Evolutionary conservation across 2,888 invertebrate species (phyloP).

Genomic region (Lordiphosa fenestrarum): DNA sequence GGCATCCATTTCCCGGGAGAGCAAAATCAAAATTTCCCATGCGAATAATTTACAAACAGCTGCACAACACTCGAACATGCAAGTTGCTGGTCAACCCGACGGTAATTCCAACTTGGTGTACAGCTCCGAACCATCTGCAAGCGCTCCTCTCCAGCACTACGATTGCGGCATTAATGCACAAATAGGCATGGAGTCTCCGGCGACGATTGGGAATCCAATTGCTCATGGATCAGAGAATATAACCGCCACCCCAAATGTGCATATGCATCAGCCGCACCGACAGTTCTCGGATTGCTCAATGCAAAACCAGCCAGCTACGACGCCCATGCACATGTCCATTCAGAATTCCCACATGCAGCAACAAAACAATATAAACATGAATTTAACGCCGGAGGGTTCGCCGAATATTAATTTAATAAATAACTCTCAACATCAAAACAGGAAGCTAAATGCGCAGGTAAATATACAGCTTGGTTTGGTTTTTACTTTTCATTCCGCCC

Average conservation of each 20-base stretch:
- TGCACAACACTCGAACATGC: slow-evolving; percentile 29
- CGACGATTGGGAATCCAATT: slow-evolving; percentile 92
- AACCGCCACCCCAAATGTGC: slow-evolving; percentile 82
- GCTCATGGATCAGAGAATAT: slow-evolving; percentile 86
- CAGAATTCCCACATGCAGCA: slow-evolving; percentile 84
- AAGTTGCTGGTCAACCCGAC: slow-evolving; percentile 69
- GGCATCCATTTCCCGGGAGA: slow-evolving; percentile 45
- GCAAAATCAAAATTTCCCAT: slow-evolving; percentile 56
- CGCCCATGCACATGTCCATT: slow-evolving; percentile 81
- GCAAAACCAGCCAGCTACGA: slow-evolving; percentile 82
- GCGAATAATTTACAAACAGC: slow-evolving; percentile 32
- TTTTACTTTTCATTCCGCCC: no score
- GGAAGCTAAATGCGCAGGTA: slow-evolving; percentile 78
- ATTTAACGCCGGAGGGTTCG: slow-evolving; percentile 70
- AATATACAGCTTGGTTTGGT: background rate
- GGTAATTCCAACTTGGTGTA: slow-evolving; percentile 82
- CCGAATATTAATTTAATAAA: slow-evolving; percentile 79
- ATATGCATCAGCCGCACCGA: slow-evolving; percentile 80
- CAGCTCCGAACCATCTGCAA: slow-evolving; percentile 91
- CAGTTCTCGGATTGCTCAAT: slow-evolving; percentile 86
- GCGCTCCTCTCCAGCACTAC: slow-evolving; percentile 87
- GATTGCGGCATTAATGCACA: slow-evolving; percentile 93
- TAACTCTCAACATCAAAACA: slow-evolving; percentile 62
- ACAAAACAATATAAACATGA: slow-evolving; percentile 71
- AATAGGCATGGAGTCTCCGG: slow-evolving; percentile 92